Evolutionary conservation across 2,113 vertebrate genomes (phyloP), one percentile per base, ranked within the genome.

Genomic region (Todiramphus chloris): DNA sequence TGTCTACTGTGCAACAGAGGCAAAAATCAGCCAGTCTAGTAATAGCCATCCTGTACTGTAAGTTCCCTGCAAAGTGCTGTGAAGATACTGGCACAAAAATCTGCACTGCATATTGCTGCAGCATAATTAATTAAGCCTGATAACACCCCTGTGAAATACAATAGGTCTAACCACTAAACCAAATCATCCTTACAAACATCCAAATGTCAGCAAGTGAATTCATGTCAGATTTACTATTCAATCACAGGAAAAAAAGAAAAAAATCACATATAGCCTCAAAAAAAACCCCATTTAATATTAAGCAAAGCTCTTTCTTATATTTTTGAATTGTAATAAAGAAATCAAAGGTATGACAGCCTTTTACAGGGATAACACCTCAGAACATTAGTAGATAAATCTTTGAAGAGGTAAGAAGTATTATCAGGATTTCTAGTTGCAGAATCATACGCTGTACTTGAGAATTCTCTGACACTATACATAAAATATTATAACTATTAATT

Each of bases 51-150:
- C 85, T 82, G 66, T 6, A 14, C 51, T 44, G 7, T 19, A 76
- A 94, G 81, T 69, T 96, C 70, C 93, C 74, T 83, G 78, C 0
- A 0, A 97, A 92, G 43, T 10, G 0, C 83, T 41, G 48, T 48
- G 86, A 72, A 79, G 81, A 79, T n/a, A 75, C 74, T 79, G 95
- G 89, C 96, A 95, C 95, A 87, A 73, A 93, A 82, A 78, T 66
- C 95, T 92, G 96, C 80, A 84, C 92, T 89, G 96, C 95, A 86
- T 73, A 89, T 73, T 87, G 95, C 92, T 95, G 96, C 96, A 77
- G 94, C 92, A 89, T 94, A 96, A 97, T 96, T 96, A 96, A 96
- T 94, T 91, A 96, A 94, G 92, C 74, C 96, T 95, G 95, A 96
- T 91, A 96, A 94, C 95, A 89, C 83, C 78, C 94, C 87, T 94